These are phyloP conservation scores for Lamellibrachia satsuma DNA, from an alignment of 2,888 invertebrate species.

Conservation along the genomic window DNA sequence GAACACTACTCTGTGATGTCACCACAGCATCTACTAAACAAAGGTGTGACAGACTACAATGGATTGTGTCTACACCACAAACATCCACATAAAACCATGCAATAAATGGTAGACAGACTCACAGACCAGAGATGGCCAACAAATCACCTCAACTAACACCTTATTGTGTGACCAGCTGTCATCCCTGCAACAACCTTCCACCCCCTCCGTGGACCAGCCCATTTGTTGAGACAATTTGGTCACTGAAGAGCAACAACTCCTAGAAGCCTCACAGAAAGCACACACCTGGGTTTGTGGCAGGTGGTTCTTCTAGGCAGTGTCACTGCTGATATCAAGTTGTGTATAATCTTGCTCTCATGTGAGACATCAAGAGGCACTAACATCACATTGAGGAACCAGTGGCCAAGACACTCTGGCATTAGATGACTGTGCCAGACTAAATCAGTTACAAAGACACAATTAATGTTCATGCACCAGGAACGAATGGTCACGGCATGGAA, in stretches of 20 bases:
- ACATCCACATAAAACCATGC: neutral
- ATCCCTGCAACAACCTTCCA: neutral
- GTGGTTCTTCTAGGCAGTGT: neutral
- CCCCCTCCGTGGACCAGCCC: neutral
- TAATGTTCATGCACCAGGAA: neutral
- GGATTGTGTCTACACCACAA: neutral
- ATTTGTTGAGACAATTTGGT: neutral
- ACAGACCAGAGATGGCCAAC: neutral
- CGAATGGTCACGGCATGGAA: neutral
- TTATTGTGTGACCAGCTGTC: neutral
- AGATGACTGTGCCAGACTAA: neutral
- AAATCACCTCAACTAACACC: neutral
- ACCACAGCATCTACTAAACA: neutral
- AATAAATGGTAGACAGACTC: neutral
- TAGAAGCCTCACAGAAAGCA: neutral
- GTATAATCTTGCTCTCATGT: neutral
- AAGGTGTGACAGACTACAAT: neutral
- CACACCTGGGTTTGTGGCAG: neutral
- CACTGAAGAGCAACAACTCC: neutral
- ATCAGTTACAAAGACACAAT: neutral
- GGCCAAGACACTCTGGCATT: neutral
- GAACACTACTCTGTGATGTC: neutral
- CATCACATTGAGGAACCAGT: neutral
- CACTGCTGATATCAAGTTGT: neutral
- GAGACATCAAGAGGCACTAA: neutral